phyloP scores from a whole-genome alignment of 30 jellyfish, hydroid and myxozoan species.

The Sanderia malayensis region DNA sequence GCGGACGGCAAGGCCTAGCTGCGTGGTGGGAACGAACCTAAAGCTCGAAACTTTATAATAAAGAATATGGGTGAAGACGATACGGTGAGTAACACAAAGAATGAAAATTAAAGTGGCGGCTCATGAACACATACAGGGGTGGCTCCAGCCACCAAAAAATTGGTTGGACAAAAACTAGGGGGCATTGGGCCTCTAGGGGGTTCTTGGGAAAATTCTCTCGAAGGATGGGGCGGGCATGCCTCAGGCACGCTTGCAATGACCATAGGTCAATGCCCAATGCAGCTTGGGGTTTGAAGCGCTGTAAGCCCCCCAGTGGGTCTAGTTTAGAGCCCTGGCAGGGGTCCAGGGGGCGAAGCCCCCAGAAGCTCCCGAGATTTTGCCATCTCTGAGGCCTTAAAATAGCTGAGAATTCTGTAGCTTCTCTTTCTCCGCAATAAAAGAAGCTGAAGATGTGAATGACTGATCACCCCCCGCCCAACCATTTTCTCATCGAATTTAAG shows the following conservation, averaged over 20 bases:
- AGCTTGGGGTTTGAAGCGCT: conserved; percentile 3
- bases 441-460: neutral
- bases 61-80: conserved; percentile 1
- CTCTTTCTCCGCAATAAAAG: conserved; percentile 2
- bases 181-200: conserved; percentile 5
- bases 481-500: no score
- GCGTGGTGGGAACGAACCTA: no score
- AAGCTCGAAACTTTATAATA: neutral
- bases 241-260: neutral
- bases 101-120: neutral
- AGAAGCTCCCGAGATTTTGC: no score
- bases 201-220: neutral
- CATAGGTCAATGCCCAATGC: neutral
- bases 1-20: conserved; percentile 3
- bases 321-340: neutral
- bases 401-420: neutral
- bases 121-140: no score
- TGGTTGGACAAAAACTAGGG: neutral
- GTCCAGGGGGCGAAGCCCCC: no score
- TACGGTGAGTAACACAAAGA: neutral
- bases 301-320: neutral
- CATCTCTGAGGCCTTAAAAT: neutral
- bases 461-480: neutral
- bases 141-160: neutral
- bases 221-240: neutral